Conservation (phyloP, 2,113 vertebrate genomes). For the Eretmochelys imbricata region DNA sequence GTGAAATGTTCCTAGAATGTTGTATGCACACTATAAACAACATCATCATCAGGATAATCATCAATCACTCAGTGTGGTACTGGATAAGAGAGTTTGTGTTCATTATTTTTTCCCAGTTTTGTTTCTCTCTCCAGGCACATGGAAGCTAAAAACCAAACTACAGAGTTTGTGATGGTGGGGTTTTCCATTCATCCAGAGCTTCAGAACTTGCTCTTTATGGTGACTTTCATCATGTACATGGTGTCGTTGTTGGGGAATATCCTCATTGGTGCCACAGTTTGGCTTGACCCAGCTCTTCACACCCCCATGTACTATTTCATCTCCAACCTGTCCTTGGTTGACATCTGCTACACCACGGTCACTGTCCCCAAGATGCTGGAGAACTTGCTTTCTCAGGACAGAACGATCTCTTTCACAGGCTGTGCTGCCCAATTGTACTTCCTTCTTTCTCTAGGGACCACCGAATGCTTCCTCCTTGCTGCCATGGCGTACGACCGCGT, state of each 20-base stretch:
- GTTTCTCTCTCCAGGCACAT: background rate
- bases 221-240: background rate
- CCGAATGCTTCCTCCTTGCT: background rate
- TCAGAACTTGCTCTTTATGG: conserved; percentile 21
- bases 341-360: background rate
- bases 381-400: background rate
- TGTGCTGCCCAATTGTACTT: background rate
- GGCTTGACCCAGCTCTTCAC: background rate
- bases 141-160: conserved; percentile 37
- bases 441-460: background rate
- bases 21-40: background rate
- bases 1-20: background rate
- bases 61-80: background rate
- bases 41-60: background rate
- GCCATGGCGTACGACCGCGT: background rate
- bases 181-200: conserved; percentile 13
- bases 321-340: background rate
- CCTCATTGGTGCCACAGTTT: background rate
- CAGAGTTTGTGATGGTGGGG: conserved; percentile 42
- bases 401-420: background rate
- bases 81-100: background rate
- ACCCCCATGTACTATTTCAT: background rate
- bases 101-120: background rate
- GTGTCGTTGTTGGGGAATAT: background rate
- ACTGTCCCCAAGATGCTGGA: background rate